Evolutionary conservation across 2,113 vertebrate genomes (phyloP).

Genomic region (Cisticola juncidis): DNA sequence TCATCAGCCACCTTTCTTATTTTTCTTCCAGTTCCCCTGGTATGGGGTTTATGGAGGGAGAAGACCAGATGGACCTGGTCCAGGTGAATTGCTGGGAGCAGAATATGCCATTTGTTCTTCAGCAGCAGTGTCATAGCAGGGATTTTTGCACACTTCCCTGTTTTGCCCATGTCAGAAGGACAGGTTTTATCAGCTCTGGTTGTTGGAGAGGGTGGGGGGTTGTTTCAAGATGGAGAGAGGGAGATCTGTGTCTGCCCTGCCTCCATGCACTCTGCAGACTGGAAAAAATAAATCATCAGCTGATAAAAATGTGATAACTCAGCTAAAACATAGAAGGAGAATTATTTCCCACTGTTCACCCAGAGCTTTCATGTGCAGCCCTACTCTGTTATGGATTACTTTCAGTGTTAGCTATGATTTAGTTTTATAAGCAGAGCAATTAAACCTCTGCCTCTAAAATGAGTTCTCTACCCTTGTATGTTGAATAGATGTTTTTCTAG

Average conservation of each 20-base stretch:
- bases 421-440: not conserved
- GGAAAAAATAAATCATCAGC: not conserved
- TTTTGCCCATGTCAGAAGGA: not conserved
- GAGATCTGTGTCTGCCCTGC: not conserved
- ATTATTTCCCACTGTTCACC: not conserved
- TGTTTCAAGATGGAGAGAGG: not conserved
- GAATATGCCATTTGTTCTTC: not conserved
- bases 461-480: not conserved
- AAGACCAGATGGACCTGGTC: not conserved
- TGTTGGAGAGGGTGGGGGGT: not conserved
- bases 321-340: not conserved
- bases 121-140: not conserved
- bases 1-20: not conserved
- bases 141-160: not conserved
- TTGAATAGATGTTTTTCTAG: not conserved
- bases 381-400: not conserved
- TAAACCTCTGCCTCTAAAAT: not conserved
- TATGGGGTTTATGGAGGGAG: not conserved
- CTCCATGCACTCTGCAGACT: not conserved
- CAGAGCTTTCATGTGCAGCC: not conserved
- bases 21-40: not conserved
- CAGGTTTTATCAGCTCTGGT: not conserved
- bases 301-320: constrained; percentile 1
- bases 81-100: not conserved
- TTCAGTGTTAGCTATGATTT: not conserved